These are phyloP conservation scores for Drosophila greeni DNA, from an alignment of 2,888 invertebrate genomes.

Conservation along the genomic window DNA sequence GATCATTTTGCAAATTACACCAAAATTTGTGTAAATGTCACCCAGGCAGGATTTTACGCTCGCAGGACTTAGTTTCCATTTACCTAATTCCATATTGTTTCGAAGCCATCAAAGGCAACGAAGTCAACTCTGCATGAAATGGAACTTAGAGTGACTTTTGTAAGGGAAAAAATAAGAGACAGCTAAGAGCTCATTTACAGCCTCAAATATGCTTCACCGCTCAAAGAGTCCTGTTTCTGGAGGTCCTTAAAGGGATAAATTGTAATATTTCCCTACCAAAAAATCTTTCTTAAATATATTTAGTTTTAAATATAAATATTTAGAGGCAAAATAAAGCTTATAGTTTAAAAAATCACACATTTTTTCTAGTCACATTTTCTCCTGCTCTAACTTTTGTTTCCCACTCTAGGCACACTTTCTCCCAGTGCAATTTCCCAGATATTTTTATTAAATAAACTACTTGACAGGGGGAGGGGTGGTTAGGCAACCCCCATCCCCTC, in stretches of 20 bases:
- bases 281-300: background rate
- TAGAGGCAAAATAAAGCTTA: background rate
- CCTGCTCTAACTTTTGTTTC: background rate
- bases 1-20: background rate
- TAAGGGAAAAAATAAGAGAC: background rate
- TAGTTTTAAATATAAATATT: background rate
- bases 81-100: background rate
- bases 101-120: background rate
- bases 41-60: background rate
- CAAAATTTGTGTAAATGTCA: conserved; percentile 1
- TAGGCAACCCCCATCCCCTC: no score
- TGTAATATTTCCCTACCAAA: no score
- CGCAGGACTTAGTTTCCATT: background rate
- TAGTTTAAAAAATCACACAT: background rate
- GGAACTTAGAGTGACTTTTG: background rate
- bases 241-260: background rate
- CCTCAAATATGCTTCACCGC: conserved; percentile 25
- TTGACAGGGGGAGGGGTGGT: background rate
- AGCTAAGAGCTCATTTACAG: conserved; percentile 25
- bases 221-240: no score
- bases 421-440: conserved; percentile 6
- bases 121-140: conserved; percentile 3
- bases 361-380: background rate
- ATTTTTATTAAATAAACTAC: conserved; percentile 54
- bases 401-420: background rate